Conservation (phyloP, 2,888 invertebrate species). For the Drosophila planitibia region DNA sequence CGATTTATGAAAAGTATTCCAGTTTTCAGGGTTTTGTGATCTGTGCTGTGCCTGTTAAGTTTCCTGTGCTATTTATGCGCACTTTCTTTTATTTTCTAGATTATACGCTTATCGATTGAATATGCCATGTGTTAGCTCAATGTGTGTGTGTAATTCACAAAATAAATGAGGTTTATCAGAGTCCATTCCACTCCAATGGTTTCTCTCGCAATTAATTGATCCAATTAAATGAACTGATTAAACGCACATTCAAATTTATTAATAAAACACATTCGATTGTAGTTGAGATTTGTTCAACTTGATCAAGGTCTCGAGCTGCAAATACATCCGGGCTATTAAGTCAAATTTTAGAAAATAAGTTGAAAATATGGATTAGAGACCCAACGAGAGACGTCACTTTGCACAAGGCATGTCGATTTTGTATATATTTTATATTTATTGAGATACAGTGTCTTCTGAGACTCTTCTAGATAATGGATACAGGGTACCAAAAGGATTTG, state of each 20-base stretch:
- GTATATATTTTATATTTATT: not conserved
- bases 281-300: not conserved
- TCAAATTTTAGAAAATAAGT: not conserved
- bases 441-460: not conserved
- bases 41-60: not conserved
- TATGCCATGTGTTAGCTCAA: not conserved
- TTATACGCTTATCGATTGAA: not conserved
- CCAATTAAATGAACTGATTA: not conserved
- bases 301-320: not conserved
- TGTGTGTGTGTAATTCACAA: not conserved
- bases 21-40: not conserved
- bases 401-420: not conserved
- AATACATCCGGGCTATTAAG: not conserved
- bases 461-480: not conserved
- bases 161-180: not conserved
- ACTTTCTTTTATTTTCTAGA: not conserved
- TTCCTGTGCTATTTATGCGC: not conserved
- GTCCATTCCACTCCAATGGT: not conserved
- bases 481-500: not conserved
- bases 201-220: not conserved
- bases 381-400: too few relatives aligned
- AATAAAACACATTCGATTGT: not conserved
- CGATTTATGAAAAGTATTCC: conserved; percentile 50
- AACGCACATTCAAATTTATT: conserved; percentile 1
- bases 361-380: not conserved